These are phyloP conservation scores for Hypocryptadius cinnamomeus DNA, from an alignment of 2,113 vertebrate genomes.

Conservation along the genomic window DNA sequence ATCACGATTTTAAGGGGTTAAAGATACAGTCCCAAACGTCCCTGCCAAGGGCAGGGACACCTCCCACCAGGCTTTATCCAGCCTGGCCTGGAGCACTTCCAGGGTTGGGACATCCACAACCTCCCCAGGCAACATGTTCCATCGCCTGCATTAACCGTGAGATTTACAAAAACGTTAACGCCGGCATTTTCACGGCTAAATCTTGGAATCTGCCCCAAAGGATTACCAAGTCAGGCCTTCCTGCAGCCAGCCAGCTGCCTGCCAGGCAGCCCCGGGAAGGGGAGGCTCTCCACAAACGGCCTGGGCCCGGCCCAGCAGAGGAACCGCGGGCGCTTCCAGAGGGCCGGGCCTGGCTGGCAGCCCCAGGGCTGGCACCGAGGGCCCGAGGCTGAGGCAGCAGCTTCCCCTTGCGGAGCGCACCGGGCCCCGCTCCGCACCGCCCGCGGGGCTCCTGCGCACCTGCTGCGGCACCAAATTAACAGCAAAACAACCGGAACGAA, in stretches of 20 bases:
- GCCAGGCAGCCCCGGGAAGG: background rate
- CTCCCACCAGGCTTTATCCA: background rate
- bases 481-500: fast-evolving
- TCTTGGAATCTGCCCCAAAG: background rate
- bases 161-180: background rate
- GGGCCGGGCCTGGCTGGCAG: fast-evolving
- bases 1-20: background rate
- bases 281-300: fast-evolving
- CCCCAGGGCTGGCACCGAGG: background rate
- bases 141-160: background rate
- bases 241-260: background rate
- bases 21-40: background rate
- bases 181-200: background rate
- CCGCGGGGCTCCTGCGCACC: fast-evolving
- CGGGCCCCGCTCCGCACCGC: background rate
- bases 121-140: too few relatives aligned
- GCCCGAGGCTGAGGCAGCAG: background rate
- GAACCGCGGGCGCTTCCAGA: too few relatives aligned
- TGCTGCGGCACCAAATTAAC: fast-evolving
- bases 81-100: background rate
- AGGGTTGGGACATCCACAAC: background rate
- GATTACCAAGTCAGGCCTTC: background rate
- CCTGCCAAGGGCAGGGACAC: background rate
- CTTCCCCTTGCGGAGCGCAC: background rate
- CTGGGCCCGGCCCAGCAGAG: too few relatives aligned